Evolutionary conservation across 1,140 invertebrate genomes (phyloP), one percentile per base, ranked within the genome.

Genomic region (Cherax quadricarinatus): DNA sequence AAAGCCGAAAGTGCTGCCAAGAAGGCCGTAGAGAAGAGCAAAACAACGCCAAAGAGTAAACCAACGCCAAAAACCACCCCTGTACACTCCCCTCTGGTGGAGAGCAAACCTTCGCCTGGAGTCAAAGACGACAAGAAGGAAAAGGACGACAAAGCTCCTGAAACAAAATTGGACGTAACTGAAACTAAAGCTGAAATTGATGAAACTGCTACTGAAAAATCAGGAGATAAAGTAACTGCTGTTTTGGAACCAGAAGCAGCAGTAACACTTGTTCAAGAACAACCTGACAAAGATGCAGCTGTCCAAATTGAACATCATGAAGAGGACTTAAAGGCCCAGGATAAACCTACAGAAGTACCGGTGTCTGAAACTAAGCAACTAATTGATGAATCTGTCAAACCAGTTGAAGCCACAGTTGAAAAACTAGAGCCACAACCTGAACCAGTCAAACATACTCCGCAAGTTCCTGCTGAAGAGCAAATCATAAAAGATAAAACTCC

Each of bases 21-120:
- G 79, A 94, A 93, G 70, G 93, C 93, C 66, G 80, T 80, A 53
- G 93, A 94, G 49, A 85, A 89, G 24, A 93, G 88, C 53, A 93
- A 90, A 66, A 49, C 84, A 66, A 86, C 92, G 18, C 92, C 92
- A 9, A 94, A 91, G 80, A 62, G 75, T 48, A 92, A 90, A 30
- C 78, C 88, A 48, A 96, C 96, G 21, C 96, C 96, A 9, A 96
- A 95, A 92, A 95, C 95, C 41, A 96, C 96, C 60, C 96, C 96
- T 4, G 92, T 96, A 78, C 96, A 96, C 88, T 96, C 96, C 93
- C 96, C 96, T 0, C 95, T 95, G 5, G 94, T 95, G 49, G 96
- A 96, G 93, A 94, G 95, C 73, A 94, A 94, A 14, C 94, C 95
- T 57, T 60, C 93, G 18, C 88, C 91, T 62, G 84, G 85, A 66